Base-by-base conservation (phyloP, 2,797 vertebrate species). In the Varecia variegata region DNA sequence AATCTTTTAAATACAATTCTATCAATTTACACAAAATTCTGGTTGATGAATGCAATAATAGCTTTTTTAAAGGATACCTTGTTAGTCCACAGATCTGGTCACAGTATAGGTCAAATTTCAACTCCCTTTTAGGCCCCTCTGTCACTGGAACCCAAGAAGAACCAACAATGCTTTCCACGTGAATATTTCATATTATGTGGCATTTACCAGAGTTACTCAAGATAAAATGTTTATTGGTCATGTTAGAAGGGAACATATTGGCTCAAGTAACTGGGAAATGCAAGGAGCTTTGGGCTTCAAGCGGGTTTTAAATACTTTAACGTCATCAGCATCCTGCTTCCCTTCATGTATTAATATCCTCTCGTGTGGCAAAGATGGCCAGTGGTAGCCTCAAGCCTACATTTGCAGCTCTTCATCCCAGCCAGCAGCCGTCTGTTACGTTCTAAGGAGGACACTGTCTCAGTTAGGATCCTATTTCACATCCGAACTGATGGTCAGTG, bases 1-100 rank as follows among this genome's bases (percentile, higher is more conserved):
- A 21, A 15, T 81, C 32, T 88, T 94, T 94, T 83, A 76, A 80
- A 88, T 60, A 40, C 12, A 47, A 35, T 25, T 60, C 81, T 35
- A 71, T 54, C 95, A 91, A 88, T 84, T 38, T 60, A 80, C 25
- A 82, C 6, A 92, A 67, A 91, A 92, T 89, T 88, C 83, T 84
- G 77, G 43, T 81, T 50, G 65, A 80, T 70, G 87, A 58, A 65
- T 67, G 35, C 5, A 81, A 3, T 85, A 80, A 62, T 12, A 54
- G 3, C 14, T 35, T 35, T 79, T 93, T 82, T 81, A 88, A 80
- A 65, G 40, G n/a, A 11, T 21, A 52, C 86, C 14, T 65, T 70
- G 3, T 95, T 74, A 43, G 9, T 62, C 40, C 91, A 18, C 20
- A 85, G 56, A 94, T 90, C n/a, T 70, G 20, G 25, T 40, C 15